phyloP scores from a whole-genome alignment of 2,888 invertebrate genomes.

The Pachycephus smyrnensis region DNA sequence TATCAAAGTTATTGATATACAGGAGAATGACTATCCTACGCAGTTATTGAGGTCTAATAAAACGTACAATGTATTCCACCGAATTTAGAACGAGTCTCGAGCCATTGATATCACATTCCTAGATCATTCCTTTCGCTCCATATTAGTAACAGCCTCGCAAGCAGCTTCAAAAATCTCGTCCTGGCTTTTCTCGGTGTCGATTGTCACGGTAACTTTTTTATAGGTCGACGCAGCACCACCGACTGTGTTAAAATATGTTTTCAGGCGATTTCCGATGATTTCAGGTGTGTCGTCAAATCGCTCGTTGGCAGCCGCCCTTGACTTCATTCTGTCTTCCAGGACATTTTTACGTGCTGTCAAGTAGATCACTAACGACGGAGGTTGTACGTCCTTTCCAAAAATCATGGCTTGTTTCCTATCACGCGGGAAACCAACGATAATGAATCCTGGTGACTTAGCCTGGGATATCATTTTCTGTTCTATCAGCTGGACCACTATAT shows the following conservation, averaged over 20 bases:
- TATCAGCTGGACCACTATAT: conserved; percentile 39
- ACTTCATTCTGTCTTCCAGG: conserved; percentile 33
- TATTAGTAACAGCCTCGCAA: conserved; percentile 21
- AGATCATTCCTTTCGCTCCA: neutral
- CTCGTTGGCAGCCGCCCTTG: conserved; percentile 25
- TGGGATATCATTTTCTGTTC: conserved; percentile 36
- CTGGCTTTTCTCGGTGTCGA: conserved; percentile 33
- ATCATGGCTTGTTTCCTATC: conserved; percentile 39
- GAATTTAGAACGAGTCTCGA: neutral
- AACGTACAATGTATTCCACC: neutral
- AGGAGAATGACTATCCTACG: neutral
- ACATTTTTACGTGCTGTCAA: conserved; percentile 37
- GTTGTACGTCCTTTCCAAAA: conserved; percentile 38
- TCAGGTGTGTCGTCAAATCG: conserved; percentile 36
- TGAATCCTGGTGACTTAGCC: conserved; percentile 35
- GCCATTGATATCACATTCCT: conserved; percentile 4
- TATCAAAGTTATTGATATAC: neutral
- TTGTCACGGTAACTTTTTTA: conserved; percentile 23
- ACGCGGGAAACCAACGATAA: conserved; percentile 45
- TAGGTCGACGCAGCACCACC: conserved; percentile 23
- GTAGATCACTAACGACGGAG: conserved; percentile 41
- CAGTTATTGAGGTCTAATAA: neutral
- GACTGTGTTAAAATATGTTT: conserved; percentile 29
- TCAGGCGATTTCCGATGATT: conserved; percentile 28
- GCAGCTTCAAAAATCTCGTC: conserved; percentile 30